Conservation (phyloP, 2,888 invertebrate species). For the Orthosia gothica region DNA sequence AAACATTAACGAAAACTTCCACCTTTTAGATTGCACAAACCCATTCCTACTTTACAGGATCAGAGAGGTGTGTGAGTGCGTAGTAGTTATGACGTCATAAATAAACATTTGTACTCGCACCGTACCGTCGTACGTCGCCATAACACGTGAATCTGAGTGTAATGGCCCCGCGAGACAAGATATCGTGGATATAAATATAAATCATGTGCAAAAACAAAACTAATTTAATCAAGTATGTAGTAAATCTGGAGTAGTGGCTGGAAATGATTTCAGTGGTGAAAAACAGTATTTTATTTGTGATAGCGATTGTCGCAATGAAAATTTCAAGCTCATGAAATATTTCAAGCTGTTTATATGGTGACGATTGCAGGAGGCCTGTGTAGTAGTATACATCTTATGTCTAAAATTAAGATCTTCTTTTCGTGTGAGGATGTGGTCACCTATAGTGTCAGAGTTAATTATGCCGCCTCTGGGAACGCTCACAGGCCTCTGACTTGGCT, state of each 20-base stretch:
- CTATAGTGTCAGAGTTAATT: too few relatives aligned
- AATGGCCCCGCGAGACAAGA: slow-evolving; percentile 34
- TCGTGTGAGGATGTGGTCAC: too few relatives aligned
- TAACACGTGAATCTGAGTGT: slow-evolving; percentile 25
- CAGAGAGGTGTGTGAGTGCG: not conserved
- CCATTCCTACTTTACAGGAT: not conserved
- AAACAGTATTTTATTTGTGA: not conserved
- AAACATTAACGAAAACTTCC: too few relatives aligned
- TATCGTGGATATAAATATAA: slow-evolving; percentile 42
- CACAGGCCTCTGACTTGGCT: too few relatives aligned
- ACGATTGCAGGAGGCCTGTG: too few relatives aligned
- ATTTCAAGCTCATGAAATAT: too few relatives aligned
- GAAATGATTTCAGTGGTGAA: not conserved
- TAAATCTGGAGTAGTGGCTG: not conserved
- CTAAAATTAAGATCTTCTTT: too few relatives aligned
- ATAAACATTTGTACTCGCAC: slow-evolving; percentile 24
- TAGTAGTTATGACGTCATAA: slow-evolving; percentile 36
- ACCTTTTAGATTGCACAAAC: too few relatives aligned
- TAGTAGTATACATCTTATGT: too few relatives aligned
- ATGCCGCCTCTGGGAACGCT: too few relatives aligned
- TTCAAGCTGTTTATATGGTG: too few relatives aligned
- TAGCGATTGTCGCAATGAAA: too few relatives aligned
- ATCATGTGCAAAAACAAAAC: slow-evolving; percentile 19
- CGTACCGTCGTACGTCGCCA: not conserved
- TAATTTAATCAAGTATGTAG: not conserved